Percentiles rank a stretch among this genome's conserved stretches.
phyloP scores from a whole-genome alignment of 2,797 vertebrate genomes.

The Zalophus californianus region DNA sequence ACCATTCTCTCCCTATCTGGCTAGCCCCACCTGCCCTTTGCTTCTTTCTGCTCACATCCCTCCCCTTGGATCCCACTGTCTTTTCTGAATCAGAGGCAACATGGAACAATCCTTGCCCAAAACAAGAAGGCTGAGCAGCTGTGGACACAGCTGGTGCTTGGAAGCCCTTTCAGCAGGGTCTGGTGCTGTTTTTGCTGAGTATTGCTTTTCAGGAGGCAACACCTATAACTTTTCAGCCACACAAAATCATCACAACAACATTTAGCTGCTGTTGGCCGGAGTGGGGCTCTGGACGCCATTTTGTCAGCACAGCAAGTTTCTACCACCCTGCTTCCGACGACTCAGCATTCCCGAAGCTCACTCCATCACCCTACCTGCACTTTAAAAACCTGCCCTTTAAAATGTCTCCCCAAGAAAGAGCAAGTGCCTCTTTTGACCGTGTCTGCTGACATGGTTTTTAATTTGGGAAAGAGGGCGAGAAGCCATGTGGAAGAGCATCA shows the following conservation, averaged over 20 bases:
- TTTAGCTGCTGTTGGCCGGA: neutral
- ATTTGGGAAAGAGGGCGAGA: conserved; percentile 40
- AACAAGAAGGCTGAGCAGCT: conserved; percentile 35
- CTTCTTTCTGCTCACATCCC: neutral
- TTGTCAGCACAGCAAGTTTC: conserved; percentile 52
- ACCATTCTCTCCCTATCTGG: neutral
- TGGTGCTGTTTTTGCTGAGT: conserved; percentile 63
- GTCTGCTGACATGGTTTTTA: conserved; percentile 67
- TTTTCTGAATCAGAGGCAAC: neutral
- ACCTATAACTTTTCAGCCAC: neutral
- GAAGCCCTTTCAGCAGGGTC: conserved; percentile 46
- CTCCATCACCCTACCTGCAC: neutral
- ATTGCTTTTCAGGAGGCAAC: conserved; percentile 1
- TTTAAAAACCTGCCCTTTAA: conserved; percentile 48
- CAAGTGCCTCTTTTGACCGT: conserved; percentile 37
- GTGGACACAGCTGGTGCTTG: conserved; percentile 54
- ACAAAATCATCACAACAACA: neutral
- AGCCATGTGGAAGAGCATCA: neutral
- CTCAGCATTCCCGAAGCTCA: conserved; percentile 19
- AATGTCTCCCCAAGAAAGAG: conserved; percentile 38
- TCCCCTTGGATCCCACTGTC: neutral
- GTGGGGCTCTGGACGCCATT: neutral
- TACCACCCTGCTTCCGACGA: neutral
- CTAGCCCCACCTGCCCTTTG: neutral
- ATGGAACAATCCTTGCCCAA: neutral